Conservation (phyloP, 2,888 invertebrate species). For the Diarsia dahlii region DNA sequence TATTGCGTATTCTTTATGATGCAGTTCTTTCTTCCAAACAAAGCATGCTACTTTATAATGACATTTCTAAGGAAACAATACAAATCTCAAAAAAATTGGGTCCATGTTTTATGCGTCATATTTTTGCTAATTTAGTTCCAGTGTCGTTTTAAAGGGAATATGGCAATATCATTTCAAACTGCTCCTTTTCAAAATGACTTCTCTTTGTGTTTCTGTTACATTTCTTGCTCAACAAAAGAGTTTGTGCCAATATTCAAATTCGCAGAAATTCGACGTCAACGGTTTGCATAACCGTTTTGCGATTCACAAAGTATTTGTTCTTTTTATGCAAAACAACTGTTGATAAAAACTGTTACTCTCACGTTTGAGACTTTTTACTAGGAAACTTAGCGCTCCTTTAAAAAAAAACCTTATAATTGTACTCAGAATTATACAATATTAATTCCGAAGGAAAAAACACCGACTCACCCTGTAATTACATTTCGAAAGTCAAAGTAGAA, state of each 20-base stretch:
- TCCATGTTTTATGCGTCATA: slow-evolving; percentile 73
- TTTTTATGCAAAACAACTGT: slow-evolving; percentile 52
- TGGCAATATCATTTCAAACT: slow-evolving; percentile 71
- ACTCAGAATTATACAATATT: slow-evolving; percentile 46
- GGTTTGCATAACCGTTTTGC: slow-evolving; percentile 80
- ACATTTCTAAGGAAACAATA: slow-evolving; percentile 65
- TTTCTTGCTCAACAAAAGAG: slow-evolving; percentile 77
- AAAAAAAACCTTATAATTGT: slow-evolving; percentile 46
- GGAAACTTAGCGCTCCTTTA: slow-evolving; percentile 21
- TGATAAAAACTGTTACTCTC: slow-evolving; percentile 49
- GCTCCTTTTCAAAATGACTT: slow-evolving; percentile 72
- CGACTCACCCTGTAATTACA: slow-evolving; percentile 71
- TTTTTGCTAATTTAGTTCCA: slow-evolving; percentile 76
- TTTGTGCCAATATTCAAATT: slow-evolving; percentile 84
- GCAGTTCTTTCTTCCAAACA: slow-evolving; percentile 44
- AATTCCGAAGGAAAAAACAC: slow-evolving; percentile 55
- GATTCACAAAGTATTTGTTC: slow-evolving; percentile 68
- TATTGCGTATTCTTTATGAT: neutral
- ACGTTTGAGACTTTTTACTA: slow-evolving; percentile 39
- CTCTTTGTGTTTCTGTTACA: slow-evolving; percentile 65
- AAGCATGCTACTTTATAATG: slow-evolving; percentile 74
- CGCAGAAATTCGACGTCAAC: slow-evolving; percentile 78
- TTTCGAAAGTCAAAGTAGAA: slow-evolving; percentile 75
- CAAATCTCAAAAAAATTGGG: slow-evolving; percentile 72
- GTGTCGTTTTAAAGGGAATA: slow-evolving; percentile 73